These are phyloP conservation scores for Ictalurus punctatus DNA, from an alignment of 2,113 vertebrate genomes.

Conservation along the genomic window DNA sequence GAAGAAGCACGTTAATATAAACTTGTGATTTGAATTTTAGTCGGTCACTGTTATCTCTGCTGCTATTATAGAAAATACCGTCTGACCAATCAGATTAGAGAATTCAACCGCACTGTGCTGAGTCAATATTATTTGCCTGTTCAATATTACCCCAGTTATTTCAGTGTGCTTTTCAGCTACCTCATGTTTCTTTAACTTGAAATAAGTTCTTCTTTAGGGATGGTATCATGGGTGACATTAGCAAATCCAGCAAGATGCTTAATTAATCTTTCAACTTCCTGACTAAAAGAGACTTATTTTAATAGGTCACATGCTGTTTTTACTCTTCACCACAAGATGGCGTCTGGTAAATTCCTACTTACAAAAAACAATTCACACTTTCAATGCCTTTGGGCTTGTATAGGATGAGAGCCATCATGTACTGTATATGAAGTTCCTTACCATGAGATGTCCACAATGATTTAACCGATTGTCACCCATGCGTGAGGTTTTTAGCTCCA, in stretches of 20 bases:
- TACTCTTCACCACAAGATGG: constrained; percentile 16
- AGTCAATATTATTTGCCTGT: not conserved
- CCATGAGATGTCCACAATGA: not conserved
- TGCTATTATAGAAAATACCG: not conserved
- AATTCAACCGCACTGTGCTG: not conserved
- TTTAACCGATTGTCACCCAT: not conserved
- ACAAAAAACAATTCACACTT: not conserved
- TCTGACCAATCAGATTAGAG: not conserved
- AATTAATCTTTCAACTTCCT: not conserved
- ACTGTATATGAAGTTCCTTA: not conserved
- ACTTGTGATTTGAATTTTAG: not conserved
- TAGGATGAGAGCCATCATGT: not conserved
- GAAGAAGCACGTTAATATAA: not conserved
- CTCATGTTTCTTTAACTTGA: not conserved
- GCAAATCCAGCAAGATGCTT: not conserved
- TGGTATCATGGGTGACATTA: not conserved
- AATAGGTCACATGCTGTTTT: constrained; percentile 33
- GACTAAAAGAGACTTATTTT: not conserved
- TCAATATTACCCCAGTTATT: not conserved
- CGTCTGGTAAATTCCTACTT: constrained; percentile 35
- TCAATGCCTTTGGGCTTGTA: not conserved
- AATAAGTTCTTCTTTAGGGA: not conserved
- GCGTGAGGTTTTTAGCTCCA: not conserved
- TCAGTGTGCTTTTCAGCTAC: not conserved
- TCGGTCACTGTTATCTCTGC: not conserved